phyloP scores from a whole-genome alignment of 2,797 vertebrate genomes.

The Clarias pachynema region DNA sequence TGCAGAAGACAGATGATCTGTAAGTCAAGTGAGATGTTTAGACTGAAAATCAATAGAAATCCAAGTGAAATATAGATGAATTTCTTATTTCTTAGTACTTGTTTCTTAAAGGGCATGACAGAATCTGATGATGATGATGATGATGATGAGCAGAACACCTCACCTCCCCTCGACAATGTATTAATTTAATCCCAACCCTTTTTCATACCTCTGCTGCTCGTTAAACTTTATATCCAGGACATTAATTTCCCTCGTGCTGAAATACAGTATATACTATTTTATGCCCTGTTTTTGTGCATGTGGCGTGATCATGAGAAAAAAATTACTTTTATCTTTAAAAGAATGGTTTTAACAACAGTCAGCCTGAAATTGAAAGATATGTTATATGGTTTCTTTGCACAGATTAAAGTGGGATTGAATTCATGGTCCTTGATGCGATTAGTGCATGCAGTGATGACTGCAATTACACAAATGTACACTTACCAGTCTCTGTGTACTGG shows the following conservation, averaged over 20 bases:
- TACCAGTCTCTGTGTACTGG: constrained; percentile 78
- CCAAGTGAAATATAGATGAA: no score
- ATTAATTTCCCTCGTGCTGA: not conserved
- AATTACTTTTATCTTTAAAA: not conserved
- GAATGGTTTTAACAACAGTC: not conserved
- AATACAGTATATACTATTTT: not conserved
- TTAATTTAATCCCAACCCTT: not conserved
- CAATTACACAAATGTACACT: constrained; percentile 51
- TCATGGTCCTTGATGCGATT: no score
- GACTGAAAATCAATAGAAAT: no score
- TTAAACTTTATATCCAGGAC: not conserved
- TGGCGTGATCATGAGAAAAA: not conserved
- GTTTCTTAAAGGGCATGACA: no score
- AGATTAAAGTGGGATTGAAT: not conserved
- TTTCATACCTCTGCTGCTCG: not conserved
- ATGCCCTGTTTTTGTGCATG: not conserved
- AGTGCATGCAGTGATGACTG: not conserved
- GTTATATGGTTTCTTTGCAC: not conserved
- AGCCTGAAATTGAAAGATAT: not conserved
- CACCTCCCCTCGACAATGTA: not conserved
- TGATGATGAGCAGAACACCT: no score
- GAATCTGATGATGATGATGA: no score
- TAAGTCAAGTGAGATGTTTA: no score
- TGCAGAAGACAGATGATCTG: no score
- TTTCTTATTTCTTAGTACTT: no score